A percentile compares a stretch with the other conserved stretches of the same genome.
phyloP scores from a whole-genome alignment of 1,140 invertebrate genomes.

The Caerostris darwini region DNA sequence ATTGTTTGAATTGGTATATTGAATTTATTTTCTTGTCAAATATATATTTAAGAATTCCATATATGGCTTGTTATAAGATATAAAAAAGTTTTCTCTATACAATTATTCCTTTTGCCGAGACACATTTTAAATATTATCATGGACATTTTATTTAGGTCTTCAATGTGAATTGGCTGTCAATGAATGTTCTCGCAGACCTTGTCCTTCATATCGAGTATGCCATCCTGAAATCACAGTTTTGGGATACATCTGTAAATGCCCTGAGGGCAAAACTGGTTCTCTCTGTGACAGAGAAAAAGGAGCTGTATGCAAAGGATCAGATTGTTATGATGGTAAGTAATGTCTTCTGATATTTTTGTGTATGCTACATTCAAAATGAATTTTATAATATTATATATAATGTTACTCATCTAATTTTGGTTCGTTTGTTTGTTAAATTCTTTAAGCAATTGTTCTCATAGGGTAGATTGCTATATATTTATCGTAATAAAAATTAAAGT shows the following conservation, averaged over 20 bases:
- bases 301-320: constrained; percentile 65
- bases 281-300: constrained; percentile 83
- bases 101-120: too few species aligned
- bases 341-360: neutral
- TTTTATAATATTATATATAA: too few species aligned
- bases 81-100: too few species aligned
- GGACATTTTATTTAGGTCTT: constrained; percentile 45
- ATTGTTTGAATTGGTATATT: too few species aligned
- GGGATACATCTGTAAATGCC: constrained; percentile 90
- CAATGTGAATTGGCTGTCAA: constrained; percentile 86
- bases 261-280: constrained; percentile 87
- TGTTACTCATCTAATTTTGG: too few species aligned
- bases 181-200: constrained; percentile 88
- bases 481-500: too few species aligned
- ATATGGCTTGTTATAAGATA: neutral
- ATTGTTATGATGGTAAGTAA: constrained; percentile 78
- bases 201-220: constrained; percentile 88
- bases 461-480: too few species aligned
- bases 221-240: constrained; percentile 87
- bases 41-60: too few species aligned
- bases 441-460: too few species aligned
- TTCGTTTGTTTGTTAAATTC: too few species aligned
- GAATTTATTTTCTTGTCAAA: too few species aligned
- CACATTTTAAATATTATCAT: neutral
- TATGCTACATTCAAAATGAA: too few species aligned